These are phyloP conservation scores for Cassiopea andromeda DNA, from an alignment of 30 jellyfish, hydroid and myxozoan genomes.

Conservation along the genomic window DNA sequence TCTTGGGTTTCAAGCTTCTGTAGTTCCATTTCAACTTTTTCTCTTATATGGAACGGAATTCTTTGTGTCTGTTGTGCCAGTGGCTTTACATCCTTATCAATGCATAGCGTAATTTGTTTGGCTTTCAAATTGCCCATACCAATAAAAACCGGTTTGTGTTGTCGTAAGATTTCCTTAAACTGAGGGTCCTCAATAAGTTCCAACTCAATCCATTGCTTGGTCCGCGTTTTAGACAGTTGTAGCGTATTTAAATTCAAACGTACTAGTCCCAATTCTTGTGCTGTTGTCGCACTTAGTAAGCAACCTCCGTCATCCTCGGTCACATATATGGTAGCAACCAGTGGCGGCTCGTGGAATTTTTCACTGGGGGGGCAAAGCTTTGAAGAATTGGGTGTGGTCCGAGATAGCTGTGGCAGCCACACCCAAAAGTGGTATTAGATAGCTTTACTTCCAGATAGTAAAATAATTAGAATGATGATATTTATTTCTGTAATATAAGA, in stretches of 20 bases:
- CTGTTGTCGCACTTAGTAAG: constrained; percentile 45
- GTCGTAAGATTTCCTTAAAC: constrained; percentile 4
- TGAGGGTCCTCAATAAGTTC: constrained; percentile 19
- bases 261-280: constrained; percentile 41
- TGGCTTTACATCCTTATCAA: constrained; percentile 37
- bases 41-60: constrained; percentile 43
- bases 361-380: no score
- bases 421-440: no score
- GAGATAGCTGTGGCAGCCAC: no score
- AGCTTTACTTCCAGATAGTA: no score
- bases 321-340: constrained; percentile 47
- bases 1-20: constrained; percentile 24
- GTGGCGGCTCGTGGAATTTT: no score
- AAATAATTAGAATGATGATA: no score
- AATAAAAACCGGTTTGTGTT: constrained; percentile 4
- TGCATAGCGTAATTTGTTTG: constrained; percentile 5
- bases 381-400: no score
- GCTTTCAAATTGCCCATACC: constrained; percentile 53
- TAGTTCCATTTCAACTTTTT: constrained; percentile 40
- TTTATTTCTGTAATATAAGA: no score
- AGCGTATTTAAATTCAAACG: constrained; percentile 15
- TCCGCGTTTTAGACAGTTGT: constrained; percentile 15
- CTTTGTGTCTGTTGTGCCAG: constrained; percentile 48
- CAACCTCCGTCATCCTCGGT: constrained; percentile 65
- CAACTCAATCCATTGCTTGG: constrained; percentile 9